A percentile compares a stretch with the other conserved stretches of the same genome.
Conservation (phyloP, 2,888 invertebrate genomes). For the Cheilosia urbana region DNA sequence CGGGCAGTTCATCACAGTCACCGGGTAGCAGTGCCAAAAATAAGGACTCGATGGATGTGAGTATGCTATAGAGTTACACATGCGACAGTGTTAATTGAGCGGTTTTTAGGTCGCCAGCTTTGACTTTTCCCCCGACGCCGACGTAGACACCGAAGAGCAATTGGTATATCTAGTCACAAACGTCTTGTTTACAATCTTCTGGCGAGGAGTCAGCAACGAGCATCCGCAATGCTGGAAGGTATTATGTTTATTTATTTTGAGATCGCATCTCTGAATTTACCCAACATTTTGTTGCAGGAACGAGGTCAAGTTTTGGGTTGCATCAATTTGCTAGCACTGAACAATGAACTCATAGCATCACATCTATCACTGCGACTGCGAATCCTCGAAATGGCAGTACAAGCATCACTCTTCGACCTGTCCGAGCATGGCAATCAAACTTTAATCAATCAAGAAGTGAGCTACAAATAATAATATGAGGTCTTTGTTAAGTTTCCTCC, state of each 20-base stretch:
- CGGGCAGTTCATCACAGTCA: slow-evolving; percentile 82
- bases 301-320: slow-evolving; percentile 87
- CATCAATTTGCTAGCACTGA: slow-evolving; percentile 85
- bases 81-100: neutral
- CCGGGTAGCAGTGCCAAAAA: slow-evolving; percentile 79
- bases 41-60: slow-evolving; percentile 80
- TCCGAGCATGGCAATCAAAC: slow-evolving; percentile 84
- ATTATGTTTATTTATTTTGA: neutral
- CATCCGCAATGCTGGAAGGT: slow-evolving; percentile 85
- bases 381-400: slow-evolving; percentile 86
- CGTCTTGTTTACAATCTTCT: slow-evolving; percentile 86
- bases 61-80: neutral
- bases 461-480: neutral
- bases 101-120: slow-evolving; percentile 70
- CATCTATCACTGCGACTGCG: slow-evolving; percentile 85
- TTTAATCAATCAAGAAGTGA: slow-evolving; percentile 83
- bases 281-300: slow-evolving; percentile 78
- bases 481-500: neutral
- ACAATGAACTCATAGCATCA: slow-evolving; percentile 85
- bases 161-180: slow-evolving; percentile 86
- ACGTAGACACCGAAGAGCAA: slow-evolving; percentile 85
- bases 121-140: slow-evolving; percentile 81
- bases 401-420: slow-evolving; percentile 86
- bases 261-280: neutral
- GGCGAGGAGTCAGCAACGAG: slow-evolving; percentile 86